Conservation (phyloP, 2,797 vertebrate genomes). For the Fistularia commersonii region DNA sequence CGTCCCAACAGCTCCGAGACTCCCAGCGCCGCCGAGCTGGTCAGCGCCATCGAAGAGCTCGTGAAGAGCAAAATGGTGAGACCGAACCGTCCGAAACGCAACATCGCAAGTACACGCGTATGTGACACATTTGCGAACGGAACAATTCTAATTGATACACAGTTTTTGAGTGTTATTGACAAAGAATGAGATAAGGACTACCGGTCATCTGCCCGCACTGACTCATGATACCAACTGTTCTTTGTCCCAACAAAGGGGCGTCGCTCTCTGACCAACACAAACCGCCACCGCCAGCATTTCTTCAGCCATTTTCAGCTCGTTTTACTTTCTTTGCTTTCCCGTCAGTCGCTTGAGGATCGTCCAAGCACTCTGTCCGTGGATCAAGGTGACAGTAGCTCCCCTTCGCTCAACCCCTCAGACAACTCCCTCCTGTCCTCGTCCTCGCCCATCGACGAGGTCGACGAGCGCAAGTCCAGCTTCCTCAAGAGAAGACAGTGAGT, state of each 20-base stretch:
- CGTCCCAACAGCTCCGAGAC: constrained; percentile 95
- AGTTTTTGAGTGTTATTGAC: constrained; percentile 40
- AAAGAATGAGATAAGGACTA: constrained; percentile 37
- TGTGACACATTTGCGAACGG: constrained; percentile 23
- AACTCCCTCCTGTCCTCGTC: constrained; percentile 95
- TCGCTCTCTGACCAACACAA: constrained; percentile 13
- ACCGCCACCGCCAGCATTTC: constrained; percentile 15
- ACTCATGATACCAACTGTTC: constrained; percentile 65
- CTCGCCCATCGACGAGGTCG: constrained; percentile 92
- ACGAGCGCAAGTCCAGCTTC: constrained; percentile 92
- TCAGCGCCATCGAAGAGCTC: constrained; percentile 96
- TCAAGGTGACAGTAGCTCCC: constrained; percentile 92
- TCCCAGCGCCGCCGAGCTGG: constrained; percentile 94
- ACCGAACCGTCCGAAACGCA: constrained; percentile 11
- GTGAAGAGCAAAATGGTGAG: constrained; percentile 99
- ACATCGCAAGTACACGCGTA: constrained; percentile 22
- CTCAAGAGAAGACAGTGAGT: constrained; percentile 95
- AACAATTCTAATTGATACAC: constrained; percentile 16
- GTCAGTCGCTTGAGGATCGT: constrained; percentile 91
- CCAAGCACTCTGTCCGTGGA: constrained; percentile 93
- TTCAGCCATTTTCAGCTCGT: constrained; percentile 4
- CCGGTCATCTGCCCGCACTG: constrained; percentile 57
- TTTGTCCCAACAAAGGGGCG: constrained; percentile 42
- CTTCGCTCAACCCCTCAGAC: constrained; percentile 93
- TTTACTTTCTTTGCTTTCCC: neutral